A percentile compares a stretch with the other conserved stretches of the same genome.
Evolutionary conservation across 1,140 invertebrate genomes (phyloP).

Genomic region (Drosophila trapezifrons): DNA sequence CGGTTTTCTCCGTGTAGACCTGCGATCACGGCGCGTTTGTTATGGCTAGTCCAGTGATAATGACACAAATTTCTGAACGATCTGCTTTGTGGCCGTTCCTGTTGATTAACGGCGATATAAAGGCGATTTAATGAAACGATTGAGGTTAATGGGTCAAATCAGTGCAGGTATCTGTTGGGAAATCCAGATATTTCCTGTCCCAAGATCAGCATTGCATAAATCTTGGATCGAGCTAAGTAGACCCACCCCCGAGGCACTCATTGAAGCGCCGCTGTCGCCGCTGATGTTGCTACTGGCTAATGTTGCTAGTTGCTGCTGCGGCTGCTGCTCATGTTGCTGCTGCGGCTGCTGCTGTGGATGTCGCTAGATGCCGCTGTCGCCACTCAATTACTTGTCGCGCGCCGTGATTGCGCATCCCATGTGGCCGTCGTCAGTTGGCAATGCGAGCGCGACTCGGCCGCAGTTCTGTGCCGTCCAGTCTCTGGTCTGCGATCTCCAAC

Average conservation of each 20-base stretch:
- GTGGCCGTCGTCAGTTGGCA: slow-evolving; percentile 64
- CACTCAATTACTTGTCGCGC: slow-evolving; percentile 75
- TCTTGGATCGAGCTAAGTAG: neutral
- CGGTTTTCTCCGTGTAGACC: neutral
- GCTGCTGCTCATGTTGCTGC: slow-evolving; percentile 6
- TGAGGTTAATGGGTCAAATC: slow-evolving; percentile 39
- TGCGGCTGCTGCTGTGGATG: slow-evolving; percentile 14
- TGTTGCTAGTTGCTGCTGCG: slow-evolving; percentile 19
- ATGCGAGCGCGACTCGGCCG: slow-evolving; percentile 72
- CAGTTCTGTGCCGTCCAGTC: slow-evolving; percentile 41
- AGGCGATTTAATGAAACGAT: slow-evolving; percentile 53
- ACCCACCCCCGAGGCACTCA: slow-evolving; percentile 17
- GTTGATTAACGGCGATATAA: slow-evolving; percentile 54
- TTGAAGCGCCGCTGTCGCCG: slow-evolving; percentile 40
- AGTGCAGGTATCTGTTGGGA: slow-evolving; percentile 28
- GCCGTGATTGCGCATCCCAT: slow-evolving; percentile 73
- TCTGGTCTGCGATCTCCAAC: slow-evolving; percentile 8
- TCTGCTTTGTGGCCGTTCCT: slow-evolving; percentile 36
- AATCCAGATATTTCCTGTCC: slow-evolving; percentile 8
- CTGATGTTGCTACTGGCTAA: slow-evolving; percentile 15
- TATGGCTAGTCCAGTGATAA: slow-evolving; percentile 55
- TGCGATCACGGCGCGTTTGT: slow-evolving; percentile 19
- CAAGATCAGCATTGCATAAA: slow-evolving; percentile 5
- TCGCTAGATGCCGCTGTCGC: slow-evolving; percentile 31
- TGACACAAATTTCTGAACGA: slow-evolving; percentile 65